Conservation (phyloP, 2,888 invertebrate genomes). For the Sarcophaga carnaria region DNA sequence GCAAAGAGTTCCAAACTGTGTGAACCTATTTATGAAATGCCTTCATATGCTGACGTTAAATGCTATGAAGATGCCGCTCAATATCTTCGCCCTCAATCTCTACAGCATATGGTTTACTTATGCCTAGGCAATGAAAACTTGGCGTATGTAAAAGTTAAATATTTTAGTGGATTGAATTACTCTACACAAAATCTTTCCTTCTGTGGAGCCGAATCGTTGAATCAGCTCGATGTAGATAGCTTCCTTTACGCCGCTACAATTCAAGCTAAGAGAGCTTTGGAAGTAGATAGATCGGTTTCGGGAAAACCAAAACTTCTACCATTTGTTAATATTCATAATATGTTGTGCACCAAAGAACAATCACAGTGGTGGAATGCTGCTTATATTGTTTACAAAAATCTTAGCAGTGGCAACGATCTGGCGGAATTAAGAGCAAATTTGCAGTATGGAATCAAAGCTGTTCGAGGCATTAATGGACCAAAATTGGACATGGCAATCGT, state of each 20-base stretch:
- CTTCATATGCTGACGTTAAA: conserved; percentile 85
- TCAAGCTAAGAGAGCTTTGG: conserved; percentile 84
- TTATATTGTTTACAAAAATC: conserved; percentile 87
- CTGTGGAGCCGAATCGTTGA: conserved; percentile 89
- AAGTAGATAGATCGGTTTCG: conserved; percentile 82
- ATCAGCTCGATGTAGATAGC: conserved; percentile 90
- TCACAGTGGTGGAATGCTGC: conserved; percentile 88
- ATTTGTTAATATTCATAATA: conserved; percentile 86
- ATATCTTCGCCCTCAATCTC: conserved; percentile 86
- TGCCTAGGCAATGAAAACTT: conserved; percentile 86
- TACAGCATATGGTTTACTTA: conserved; percentile 93
- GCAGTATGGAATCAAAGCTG: conserved; percentile 91
- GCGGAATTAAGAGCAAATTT: conserved; percentile 88
- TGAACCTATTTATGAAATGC: conserved; percentile 85
- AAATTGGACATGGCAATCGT: conserved; percentile 90
- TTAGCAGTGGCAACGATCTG: conserved; percentile 83
- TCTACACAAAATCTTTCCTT: conserved; percentile 85
- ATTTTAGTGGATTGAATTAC: conserved; percentile 87
- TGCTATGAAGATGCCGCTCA: conserved; percentile 88
- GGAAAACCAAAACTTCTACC: conserved; percentile 87
- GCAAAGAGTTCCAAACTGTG: conserved; percentile 83
- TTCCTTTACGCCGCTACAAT: conserved; percentile 88
- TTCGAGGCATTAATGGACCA: conserved; percentile 91
- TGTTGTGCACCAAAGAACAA: conserved; percentile 87
- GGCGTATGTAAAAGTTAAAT: conserved; percentile 84